Base-by-base conservation (phyloP, 2,888 invertebrate species). In the Mantis religiosa region DNA sequence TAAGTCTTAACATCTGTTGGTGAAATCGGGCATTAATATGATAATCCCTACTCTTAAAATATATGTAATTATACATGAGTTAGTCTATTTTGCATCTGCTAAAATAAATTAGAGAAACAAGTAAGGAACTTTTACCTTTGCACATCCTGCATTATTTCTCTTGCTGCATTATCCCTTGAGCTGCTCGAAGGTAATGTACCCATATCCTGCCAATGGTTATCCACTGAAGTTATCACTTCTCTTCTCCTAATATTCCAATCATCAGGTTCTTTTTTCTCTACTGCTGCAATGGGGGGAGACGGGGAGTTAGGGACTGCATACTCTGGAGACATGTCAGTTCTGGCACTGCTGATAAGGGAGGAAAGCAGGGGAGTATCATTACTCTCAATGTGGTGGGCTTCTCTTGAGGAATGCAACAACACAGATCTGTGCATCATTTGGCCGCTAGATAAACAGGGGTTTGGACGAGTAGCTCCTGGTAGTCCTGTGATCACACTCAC, bases 121-220 rank as follows among this genome's bases (percentile, higher is more conserved):
- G 12, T 12, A 41, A 12, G 41, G 41, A 82, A 41, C 27, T 3
- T 34, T 82, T 91, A 96, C 96, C 96, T 95, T 92, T 96, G 95
- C 20, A 96, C 95, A 92, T 96, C 96, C 91, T 96, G 95, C 30
- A 96, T 93, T 85, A 96, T 95, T 91, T 96, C 96, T 91, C 94
- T 94, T 0, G 96, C 95, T 88, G 94, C 93, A 90, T 89, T 85
- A 41, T 85, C 85, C 27, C 82, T 89, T 8, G 81, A 54, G 28
- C 82, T 88, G 85, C 47, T 81, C 8, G 15, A 81, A 14, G 28
- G 71, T 27, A 81, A 25, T 20, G 84, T 84, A 1, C 14, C 84
- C 28, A 84, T 84, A 8, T 81, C 87, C 27, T 25, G 34, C 87
- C 87, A 87, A 34, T 41, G 82, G n/a, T 15, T 27, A 14, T 87